Conservation (phyloP, 92 coral and sea anemone genomes). For the Paramuricea clavata region DNA sequence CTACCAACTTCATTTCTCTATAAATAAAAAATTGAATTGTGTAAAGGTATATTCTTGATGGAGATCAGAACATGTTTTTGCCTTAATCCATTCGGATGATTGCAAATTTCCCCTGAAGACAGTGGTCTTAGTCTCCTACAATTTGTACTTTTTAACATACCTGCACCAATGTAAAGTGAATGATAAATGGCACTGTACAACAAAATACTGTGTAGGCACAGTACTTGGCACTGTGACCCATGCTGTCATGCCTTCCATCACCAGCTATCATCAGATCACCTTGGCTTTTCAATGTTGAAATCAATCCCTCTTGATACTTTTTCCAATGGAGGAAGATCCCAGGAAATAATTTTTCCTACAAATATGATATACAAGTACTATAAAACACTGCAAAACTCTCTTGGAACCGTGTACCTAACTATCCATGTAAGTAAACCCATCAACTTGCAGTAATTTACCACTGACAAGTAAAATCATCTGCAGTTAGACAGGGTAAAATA, state of each 20-base stretch:
- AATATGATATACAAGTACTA: background rate
- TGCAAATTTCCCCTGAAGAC: background rate
- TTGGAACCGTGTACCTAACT: background rate
- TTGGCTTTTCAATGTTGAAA: background rate
- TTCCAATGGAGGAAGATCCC: constrained; percentile 58
- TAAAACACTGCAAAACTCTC: background rate
- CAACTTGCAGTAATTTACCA: too few relatives aligned
- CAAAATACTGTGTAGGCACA: constrained; percentile 65
- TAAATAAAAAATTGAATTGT: background rate
- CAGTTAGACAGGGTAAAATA: too few relatives aligned
- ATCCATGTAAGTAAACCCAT: too few relatives aligned
- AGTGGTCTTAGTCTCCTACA: background rate
- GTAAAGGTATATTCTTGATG: too few relatives aligned
- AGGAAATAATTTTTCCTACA: constrained; percentile 58
- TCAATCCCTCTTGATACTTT: constrained; percentile 35
- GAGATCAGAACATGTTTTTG: constrained; percentile 21
- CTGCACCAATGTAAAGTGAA: constrained; percentile 46
- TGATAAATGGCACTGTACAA: constrained; percentile 60
- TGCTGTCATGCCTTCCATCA: constrained; percentile 72
- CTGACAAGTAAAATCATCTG: too few relatives aligned
- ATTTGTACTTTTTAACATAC: background rate
- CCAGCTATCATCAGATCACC: constrained; percentile 57
- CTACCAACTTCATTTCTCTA: constrained; percentile 47
- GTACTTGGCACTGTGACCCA: constrained; percentile 76
- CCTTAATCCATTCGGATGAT: background rate